Conservation (phyloP, 2,113 vertebrate genomes). For the Spea bombifrons region DNA sequence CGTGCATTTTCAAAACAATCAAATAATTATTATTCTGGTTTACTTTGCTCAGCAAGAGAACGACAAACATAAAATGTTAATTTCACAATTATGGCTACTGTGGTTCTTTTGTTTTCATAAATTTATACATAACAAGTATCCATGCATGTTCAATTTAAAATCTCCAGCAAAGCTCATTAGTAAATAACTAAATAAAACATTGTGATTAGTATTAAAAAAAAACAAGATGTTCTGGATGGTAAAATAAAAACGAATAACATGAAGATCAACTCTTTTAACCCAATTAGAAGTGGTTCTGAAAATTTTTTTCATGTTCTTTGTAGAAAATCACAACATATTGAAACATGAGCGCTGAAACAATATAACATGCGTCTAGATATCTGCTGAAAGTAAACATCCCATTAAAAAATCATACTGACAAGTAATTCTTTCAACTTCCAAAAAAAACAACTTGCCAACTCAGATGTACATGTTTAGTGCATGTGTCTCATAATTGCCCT, state of each 20-base stretch:
- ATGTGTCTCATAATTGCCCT: no score
- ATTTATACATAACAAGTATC: constrained; percentile 40
- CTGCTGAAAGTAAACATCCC: no score
- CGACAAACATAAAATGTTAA: constrained; percentile 40
- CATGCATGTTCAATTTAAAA: constrained; percentile 40
- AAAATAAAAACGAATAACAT: constrained; percentile 37
- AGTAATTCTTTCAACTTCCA: no score
- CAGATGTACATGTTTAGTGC: no score
- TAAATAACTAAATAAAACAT: constrained; percentile 31
- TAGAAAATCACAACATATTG: constrained; percentile 30
- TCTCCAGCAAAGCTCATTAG: constrained; percentile 39
- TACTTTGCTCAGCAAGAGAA: constrained; percentile 37
- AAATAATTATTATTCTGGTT: constrained; percentile 35
- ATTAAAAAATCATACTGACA: no score
- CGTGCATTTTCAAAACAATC: constrained; percentile 31
- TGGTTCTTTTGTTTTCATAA: constrained; percentile 43
- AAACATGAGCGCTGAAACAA: constrained; percentile 7
- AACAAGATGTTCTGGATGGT: constrained; percentile 32
- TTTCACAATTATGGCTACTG: constrained; percentile 40
- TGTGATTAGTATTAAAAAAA: constrained; percentile 35
- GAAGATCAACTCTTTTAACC: constrained; percentile 24
- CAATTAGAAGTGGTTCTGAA: constrained; percentile 29
- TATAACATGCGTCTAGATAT: no score
- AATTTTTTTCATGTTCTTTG: constrained; percentile 38
- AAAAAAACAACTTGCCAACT: no score